Evolutionary conservation across 2,113 vertebrate genomes (phyloP).

Genomic region (Lutjanus erythropterus): DNA sequence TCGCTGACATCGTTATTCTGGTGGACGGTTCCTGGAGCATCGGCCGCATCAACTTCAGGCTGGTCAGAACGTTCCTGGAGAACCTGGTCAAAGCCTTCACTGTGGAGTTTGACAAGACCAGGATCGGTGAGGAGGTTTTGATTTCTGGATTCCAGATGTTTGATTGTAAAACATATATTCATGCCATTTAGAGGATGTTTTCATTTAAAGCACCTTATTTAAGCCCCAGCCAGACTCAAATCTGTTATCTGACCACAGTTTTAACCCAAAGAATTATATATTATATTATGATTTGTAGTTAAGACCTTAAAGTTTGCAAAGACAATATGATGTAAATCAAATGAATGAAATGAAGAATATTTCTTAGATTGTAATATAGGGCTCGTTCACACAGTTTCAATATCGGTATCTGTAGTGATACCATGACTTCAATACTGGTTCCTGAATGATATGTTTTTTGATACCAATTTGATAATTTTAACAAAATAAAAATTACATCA

Average conservation of each 20-base stretch:
- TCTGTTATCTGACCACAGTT: not conserved
- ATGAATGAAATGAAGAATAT: not conserved
- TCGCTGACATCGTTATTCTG: constrained; percentile 95
- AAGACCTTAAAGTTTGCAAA: not conserved
- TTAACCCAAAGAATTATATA: too few species aligned
- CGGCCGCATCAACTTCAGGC: constrained; percentile 95
- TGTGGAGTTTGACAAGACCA: constrained; percentile 90
- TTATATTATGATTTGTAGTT: too few species aligned
- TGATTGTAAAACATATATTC: not conserved
- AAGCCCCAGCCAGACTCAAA: not conserved
- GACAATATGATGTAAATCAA: not conserved
- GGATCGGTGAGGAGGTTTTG: constrained; percentile 88
- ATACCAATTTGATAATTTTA: too few species aligned
- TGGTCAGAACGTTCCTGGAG: constrained; percentile 95
- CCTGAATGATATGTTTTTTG: too few species aligned
- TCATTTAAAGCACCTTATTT: not conserved
- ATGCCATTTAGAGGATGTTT: not conserved
- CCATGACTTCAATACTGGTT: too few species aligned
- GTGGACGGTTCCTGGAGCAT: constrained; percentile 99
- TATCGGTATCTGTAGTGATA: too few species aligned
- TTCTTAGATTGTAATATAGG: too few species aligned
- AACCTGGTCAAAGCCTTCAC: constrained; percentile 92
- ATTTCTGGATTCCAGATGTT: not conserved
- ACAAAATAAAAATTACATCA: too few species aligned
- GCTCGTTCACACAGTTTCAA: too few species aligned